A percentile compares a stretch with the other conserved stretches of the same genome.
Evolutionary conservation across 2,113 vertebrate genomes (phyloP).

Genomic region (Oxyura jamaicensis): DNA sequence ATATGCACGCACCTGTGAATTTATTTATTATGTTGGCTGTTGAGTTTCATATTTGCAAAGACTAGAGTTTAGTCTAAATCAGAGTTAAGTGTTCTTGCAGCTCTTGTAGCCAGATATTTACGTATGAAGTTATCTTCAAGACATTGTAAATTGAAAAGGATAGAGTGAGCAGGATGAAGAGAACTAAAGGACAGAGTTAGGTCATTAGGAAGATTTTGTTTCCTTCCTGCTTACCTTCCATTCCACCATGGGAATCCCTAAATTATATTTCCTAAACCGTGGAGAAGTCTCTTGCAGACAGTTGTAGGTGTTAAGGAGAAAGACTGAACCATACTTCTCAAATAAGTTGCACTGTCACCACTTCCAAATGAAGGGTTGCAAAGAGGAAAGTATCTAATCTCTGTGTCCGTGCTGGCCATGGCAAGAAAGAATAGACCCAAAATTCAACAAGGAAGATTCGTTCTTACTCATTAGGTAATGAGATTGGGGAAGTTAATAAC

Average conservation of each 20-base stretch:
- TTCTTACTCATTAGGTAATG: neutral
- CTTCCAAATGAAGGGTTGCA: neutral
- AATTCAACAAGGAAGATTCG: neutral
- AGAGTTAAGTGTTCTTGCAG: neutral
- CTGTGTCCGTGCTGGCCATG: neutral
- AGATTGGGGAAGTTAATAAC: neutral
- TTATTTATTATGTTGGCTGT: slow-evolving; percentile 4
- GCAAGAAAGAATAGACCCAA: neutral
- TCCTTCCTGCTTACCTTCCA: neutral
- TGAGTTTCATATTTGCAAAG: neutral
- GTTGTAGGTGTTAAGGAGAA: neutral
- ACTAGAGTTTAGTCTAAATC: neutral
- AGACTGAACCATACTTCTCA: neutral
- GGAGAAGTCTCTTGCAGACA: neutral
- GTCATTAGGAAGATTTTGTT: neutral
- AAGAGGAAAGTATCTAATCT: neutral
- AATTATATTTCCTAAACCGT: neutral
- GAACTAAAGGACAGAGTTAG: neutral
- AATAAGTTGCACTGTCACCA: neutral
- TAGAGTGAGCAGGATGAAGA: neutral
- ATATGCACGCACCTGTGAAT: neutral
- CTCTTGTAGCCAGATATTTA: neutral
- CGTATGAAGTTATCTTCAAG: neutral
- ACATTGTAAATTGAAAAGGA: neutral
- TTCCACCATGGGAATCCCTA: neutral